Evolutionary conservation across 2,797 vertebrate species (phyloP).

Genomic region (Squalus acanthias): DNA sequence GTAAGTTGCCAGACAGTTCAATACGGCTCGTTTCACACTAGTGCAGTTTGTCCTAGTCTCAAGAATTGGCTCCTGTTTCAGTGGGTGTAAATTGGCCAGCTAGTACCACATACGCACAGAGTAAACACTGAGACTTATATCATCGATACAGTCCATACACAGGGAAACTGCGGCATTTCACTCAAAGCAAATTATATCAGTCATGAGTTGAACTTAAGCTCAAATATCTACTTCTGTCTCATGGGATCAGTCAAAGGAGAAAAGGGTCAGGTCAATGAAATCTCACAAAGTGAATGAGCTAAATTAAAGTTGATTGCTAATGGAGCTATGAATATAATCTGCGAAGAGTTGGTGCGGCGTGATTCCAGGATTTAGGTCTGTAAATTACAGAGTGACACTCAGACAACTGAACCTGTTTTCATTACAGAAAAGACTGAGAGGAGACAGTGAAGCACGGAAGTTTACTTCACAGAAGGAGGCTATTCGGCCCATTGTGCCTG

Average conservation of each 20-base stretch:
- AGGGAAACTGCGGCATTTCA: not conserved
- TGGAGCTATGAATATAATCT: not conserved
- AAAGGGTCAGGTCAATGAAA: not conserved
- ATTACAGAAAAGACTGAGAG: not conserved
- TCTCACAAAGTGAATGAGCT: not conserved
- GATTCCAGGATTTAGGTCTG: not conserved
- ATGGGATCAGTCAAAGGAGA: not conserved
- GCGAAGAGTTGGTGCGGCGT: not conserved
- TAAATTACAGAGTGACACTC: not conserved
- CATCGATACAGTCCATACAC: not conserved
- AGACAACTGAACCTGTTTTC: not conserved
- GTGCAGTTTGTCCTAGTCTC: not conserved
- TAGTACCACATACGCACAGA: not conserved
- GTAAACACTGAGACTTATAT: not conserved
- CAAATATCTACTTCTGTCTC: not conserved
- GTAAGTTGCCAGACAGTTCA: not conserved
- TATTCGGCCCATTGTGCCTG: not conserved
- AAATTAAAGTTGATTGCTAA: not conserved
- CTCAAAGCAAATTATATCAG: not conserved
- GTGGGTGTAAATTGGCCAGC: not conserved
- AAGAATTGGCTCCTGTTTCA: not conserved
- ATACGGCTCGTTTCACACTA: not conserved
- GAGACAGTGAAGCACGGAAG: not conserved
- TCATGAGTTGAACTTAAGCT: not conserved
- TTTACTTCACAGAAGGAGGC: not conserved